Evolutionary conservation across 2,113 vertebrate genomes (phyloP), one percentile per base, ranked within the genome.

Genomic region (Leiothrix lutea): DNA sequence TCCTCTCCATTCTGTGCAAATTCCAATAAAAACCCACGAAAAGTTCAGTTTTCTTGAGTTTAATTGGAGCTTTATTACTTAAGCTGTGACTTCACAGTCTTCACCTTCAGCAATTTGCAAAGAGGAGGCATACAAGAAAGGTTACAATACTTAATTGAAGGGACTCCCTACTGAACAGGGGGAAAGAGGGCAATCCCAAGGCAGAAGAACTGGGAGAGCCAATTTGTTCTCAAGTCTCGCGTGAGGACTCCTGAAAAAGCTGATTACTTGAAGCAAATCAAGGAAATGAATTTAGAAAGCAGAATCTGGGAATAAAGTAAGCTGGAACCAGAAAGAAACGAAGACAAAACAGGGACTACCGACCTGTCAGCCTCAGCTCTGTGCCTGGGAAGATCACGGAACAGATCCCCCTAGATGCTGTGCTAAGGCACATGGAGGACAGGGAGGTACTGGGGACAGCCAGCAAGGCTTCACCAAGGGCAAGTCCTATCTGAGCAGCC

Each of bases 11-110:
- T 66, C 54, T 56, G 12, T 38, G 66, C 51, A 62, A 69, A 86
- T 93, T 80, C 82, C 89, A 95, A 81, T 80, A 77, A 96, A 95
- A 94, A 69, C 57, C 42, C 81, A 92, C 38, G 1, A 57, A 71
- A 80, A 80, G 10, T 47, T 73, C 13, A 0, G 11, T 71, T 86
- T 82, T 47, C 96, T 96, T 53, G 86, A 88, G 91, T 80, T 92
- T 97, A 97, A 98, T 50, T 96, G 83, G 86, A 96, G 97, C 94
- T 98, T 98, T 98, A 98, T 98, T 98, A 97, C 92, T 97, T 97
- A 92, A 98, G 97, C 92, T 94, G 65, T 69, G 96, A 96, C 96
- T 97, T 91, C 61, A 88, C 16, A 90, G 88, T 96, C 97, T 97
- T 93, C 81, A 97, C 94, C 96, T 97, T 98, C 92, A 95, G 96